Evolutionary conservation across 2,888 invertebrate genomes (phyloP).

Genomic region (Drosophila merina): DNA sequence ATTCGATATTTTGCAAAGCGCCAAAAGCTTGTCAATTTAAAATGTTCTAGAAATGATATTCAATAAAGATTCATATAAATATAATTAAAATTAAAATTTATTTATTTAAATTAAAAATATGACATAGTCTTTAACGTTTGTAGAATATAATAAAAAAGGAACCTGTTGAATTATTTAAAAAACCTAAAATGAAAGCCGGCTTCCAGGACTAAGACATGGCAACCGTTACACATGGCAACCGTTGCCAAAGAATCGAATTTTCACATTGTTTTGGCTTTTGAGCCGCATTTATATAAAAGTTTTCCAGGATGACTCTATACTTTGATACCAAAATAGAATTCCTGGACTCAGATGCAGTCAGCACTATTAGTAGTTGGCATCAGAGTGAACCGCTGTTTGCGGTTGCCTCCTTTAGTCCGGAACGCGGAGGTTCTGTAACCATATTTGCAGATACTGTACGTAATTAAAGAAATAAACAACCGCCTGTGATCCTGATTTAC

Average conservation of each 20-base stretch:
- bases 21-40: too few relatives aligned
- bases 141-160: not conserved
- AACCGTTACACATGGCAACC: slow-evolving; percentile 24
- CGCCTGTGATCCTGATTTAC: not conserved
- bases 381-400: slow-evolving; percentile 91
- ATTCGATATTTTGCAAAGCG: too few relatives aligned
- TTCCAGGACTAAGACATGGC: not conserved
- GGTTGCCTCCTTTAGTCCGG: slow-evolving; percentile 93
- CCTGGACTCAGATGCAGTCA: slow-evolving; percentile 90
- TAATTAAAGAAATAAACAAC: not conserved
- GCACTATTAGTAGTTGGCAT: slow-evolving; percentile 94
- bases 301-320: slow-evolving; percentile 89
- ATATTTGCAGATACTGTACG: slow-evolving; percentile 94
- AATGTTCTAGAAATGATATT: too few relatives aligned
- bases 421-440: slow-evolving; percentile 94
- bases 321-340: slow-evolving; percentile 93
- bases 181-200: not conserved
- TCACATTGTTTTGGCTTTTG: slow-evolving; percentile 45
- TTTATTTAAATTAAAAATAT: not conserved
- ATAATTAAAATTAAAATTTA: too few relatives aligned
- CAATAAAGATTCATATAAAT: too few relatives aligned
- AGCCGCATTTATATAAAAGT: slow-evolving; percentile 6
- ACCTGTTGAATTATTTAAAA: not conserved
- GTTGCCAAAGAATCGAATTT: slow-evolving; percentile 5
- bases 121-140: not conserved